Percentiles rank a stretch among this genome's conserved stretches.
Evolutionary conservation across 2,797 vertebrate genomes (phyloP).

Genomic region (Clamator glandarius): DNA sequence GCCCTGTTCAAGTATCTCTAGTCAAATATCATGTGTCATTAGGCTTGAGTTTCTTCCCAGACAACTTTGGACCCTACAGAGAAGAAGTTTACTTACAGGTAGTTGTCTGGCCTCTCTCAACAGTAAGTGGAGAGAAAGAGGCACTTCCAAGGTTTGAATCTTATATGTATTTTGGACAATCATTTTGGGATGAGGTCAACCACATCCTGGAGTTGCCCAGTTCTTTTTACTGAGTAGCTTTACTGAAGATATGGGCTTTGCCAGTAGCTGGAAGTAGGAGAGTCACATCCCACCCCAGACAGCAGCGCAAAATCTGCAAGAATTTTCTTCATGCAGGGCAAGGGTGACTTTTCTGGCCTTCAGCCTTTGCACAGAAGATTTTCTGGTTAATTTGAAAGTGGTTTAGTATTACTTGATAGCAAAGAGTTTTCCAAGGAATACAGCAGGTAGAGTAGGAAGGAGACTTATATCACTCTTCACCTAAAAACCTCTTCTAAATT

Average conservation of each 20-base stretch:
- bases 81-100: background rate
- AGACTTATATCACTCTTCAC: rapidly evolving
- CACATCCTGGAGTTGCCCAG: background rate
- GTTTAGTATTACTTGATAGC: background rate
- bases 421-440: background rate
- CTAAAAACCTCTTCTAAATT: background rate
- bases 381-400: background rate
- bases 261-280: background rate
- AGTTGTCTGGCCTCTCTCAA: background rate
- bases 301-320: background rate
- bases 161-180: background rate
- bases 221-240: background rate
- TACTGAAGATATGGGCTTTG: background rate
- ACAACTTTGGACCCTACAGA: background rate
- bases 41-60: background rate
- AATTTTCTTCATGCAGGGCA: background rate
- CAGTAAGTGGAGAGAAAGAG: background rate
- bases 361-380: background rate
- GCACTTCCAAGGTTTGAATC: background rate
- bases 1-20: background rate
- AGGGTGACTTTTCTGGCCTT: background rate
- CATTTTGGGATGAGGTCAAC: background rate
- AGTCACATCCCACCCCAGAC: background rate
- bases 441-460: background rate
- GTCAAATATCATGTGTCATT: background rate